These are phyloP conservation scores for Drosophila busckii DNA, from an alignment of 1,140 invertebrate genomes.

Conservation along the genomic window DNA sequence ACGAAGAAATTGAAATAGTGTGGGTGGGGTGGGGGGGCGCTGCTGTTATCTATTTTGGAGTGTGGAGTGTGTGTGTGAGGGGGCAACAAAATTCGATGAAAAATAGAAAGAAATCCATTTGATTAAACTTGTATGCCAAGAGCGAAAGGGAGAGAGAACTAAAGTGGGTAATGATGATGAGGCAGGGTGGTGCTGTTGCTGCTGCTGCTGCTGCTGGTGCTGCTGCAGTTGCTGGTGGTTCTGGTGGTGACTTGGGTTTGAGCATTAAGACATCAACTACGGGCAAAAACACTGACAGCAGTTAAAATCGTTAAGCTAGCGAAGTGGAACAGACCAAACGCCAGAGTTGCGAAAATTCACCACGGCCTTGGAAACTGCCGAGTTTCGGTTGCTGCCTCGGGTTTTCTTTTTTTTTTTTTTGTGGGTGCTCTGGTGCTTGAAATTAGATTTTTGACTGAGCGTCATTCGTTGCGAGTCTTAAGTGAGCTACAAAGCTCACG, in stretches of 20 bases:
- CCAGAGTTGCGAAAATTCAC: neutral
- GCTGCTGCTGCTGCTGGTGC: neutral
- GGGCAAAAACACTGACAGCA: conserved; percentile 21
- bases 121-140: conserved; percentile 26
- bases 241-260: neutral
- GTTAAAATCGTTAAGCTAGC: conserved; percentile 46
- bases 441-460: conserved; percentile 49
- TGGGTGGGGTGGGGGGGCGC: neutral
- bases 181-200: conserved; percentile 5
- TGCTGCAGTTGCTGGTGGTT: neutral
- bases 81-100: conserved; percentile 25
- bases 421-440: conserved; percentile 47
- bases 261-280: conserved; percentile 49
- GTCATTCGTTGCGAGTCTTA: conserved; percentile 33
- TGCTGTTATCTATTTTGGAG: conserved; percentile 20
- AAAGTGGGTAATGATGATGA: conserved; percentile 7
- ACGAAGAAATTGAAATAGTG: neutral
- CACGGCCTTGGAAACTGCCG: conserved; percentile 8
- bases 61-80: neutral
- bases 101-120: conserved; percentile 47
- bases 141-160: no score
- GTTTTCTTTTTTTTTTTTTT: neutral
- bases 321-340: conserved; percentile 31
- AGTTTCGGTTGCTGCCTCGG: neutral
- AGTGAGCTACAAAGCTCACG: conserved; percentile 5